These are phyloP conservation scores for Austrofundulus limnaeus DNA, from an alignment of 2,113 vertebrate genomes.

Conservation along the genomic window DNA sequence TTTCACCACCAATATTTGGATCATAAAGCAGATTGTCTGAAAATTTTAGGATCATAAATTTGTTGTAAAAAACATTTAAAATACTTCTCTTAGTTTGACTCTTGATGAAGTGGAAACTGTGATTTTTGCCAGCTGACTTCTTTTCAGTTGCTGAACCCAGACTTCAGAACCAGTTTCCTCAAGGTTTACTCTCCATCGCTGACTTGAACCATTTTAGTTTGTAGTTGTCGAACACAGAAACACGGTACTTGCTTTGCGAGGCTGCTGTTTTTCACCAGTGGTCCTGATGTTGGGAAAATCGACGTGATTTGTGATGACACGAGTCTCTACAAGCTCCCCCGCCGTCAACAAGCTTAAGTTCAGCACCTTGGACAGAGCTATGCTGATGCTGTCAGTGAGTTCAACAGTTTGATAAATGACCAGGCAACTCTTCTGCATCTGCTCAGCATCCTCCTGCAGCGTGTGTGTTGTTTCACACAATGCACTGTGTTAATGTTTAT, in stretches of 20 bases:
- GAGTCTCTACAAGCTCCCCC: constrained; percentile 25
- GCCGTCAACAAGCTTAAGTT: constrained; percentile 36
- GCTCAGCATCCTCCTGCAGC: constrained; percentile 19
- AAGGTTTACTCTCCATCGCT: no score
- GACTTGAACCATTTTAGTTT: no score
- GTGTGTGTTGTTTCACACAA: neutral
- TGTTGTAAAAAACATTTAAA: no score
- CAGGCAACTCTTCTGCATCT: constrained; percentile 41
- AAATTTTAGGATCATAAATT: no score
- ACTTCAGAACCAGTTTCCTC: no score
- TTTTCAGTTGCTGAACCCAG: no score
- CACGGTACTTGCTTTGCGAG: neutral
- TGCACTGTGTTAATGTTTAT: neutral
- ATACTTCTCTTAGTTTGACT: no score
- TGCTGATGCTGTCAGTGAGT: constrained; percentile 40
- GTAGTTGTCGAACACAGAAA: neutral
- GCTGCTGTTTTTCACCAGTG: neutral
- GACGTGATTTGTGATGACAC: constrained; percentile 28
- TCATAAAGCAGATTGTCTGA: no score
- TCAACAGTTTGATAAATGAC: constrained; percentile 51
- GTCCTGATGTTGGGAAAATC: constrained; percentile 18
- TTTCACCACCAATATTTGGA: neutral
- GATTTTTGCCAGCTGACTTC: no score
- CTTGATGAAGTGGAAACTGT: no score
- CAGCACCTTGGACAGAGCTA: constrained; percentile 56